A percentile compares a stretch with the other conserved stretches of the same genome.
Evolutionary conservation across 2,113 vertebrate genomes (phyloP).

Genomic region (Sardina pilchardus): DNA sequence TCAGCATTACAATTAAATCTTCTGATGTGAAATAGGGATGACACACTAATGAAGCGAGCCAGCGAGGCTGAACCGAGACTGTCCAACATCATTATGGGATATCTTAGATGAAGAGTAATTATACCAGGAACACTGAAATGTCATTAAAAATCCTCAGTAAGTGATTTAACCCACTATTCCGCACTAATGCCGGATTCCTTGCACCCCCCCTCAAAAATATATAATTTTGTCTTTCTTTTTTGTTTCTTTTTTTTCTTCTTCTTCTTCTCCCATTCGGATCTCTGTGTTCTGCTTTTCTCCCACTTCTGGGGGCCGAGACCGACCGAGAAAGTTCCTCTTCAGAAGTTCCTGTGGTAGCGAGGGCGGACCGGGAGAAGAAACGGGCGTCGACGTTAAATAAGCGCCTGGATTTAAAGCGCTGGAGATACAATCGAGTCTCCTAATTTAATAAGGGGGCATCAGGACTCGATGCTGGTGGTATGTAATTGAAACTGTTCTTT

Average conservation of each 20-base stretch:
- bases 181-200: slow-evolving; percentile 80
- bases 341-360: slow-evolving; percentile 72
- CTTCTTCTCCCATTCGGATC: slow-evolving; percentile 22
- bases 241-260: slow-evolving; percentile 12
- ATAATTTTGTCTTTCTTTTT: slow-evolving; percentile 42
- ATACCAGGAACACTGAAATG: slow-evolving; percentile 99
- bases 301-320: slow-evolving; percentile 67
- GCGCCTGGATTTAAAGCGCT: slow-evolving; percentile 79
- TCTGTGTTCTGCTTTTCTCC: slow-evolving; percentile 34
- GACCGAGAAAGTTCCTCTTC: slow-evolving; percentile 83
- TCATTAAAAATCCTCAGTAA: slow-evolving; percentile 99
- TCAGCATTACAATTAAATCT: slow-evolving; percentile 99
- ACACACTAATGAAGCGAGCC: slow-evolving; percentile 99
- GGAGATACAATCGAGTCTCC: slow-evolving; percentile 83
- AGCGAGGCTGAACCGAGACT: slow-evolving; percentile 99
- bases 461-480: slow-evolving; percentile 84
- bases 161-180: slow-evolving; percentile 99
- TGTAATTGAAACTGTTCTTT: slow-evolving; percentile 99
- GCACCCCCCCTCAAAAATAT: background rate
- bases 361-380: slow-evolving; percentile 68
- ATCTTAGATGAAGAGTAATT: slow-evolving; percentile 99
- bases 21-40: slow-evolving; percentile 99
- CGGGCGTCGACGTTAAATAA: slow-evolving; percentile 67
- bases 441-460: slow-evolving; percentile 90
- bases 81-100: slow-evolving; percentile 99